phyloP scores from a whole-genome alignment of 2,888 invertebrate genomes.

The Lasius platythorax region DNA sequence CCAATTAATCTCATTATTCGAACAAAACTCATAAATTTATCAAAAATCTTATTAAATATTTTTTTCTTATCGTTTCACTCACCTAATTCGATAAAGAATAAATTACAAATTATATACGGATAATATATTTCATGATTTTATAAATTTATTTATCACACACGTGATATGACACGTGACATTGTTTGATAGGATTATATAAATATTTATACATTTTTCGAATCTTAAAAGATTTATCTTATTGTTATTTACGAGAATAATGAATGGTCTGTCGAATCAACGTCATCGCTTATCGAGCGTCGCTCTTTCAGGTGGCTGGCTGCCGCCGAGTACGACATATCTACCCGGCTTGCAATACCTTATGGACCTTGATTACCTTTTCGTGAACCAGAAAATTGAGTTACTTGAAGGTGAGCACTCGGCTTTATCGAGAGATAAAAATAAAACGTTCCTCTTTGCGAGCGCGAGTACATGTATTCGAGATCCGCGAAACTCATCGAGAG shows the following conservation, averaged over 20 bases:
- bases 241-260: not conserved
- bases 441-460: not conserved
- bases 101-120: not conserved
- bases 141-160: not conserved
- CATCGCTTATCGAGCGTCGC: not conserved
- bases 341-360: slow-evolving; percentile 96
- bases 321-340: slow-evolving; percentile 90
- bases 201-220: not conserved
- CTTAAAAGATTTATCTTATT: not conserved
- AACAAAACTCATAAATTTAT: not conserved
- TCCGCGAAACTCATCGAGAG: not conserved
- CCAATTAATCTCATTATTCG: not conserved
- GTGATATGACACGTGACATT: not conserved
- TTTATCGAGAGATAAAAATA: slow-evolving; percentile 35
- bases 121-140: not conserved
- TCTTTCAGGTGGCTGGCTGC: slow-evolving; percentile 93
- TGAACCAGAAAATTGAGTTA: slow-evolving; percentile 93
- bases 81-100: not conserved
- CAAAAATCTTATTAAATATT: not conserved
- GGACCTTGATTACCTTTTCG: slow-evolving; percentile 93
- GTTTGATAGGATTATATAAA: not conserved
- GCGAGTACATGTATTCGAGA: slow-evolving; percentile 19
- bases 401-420: slow-evolving; percentile 87
- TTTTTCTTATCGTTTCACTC: not conserved
- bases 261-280: not conserved